Conservation (phyloP, 2,888 invertebrate species). For the Calameuta filiformis region DNA sequence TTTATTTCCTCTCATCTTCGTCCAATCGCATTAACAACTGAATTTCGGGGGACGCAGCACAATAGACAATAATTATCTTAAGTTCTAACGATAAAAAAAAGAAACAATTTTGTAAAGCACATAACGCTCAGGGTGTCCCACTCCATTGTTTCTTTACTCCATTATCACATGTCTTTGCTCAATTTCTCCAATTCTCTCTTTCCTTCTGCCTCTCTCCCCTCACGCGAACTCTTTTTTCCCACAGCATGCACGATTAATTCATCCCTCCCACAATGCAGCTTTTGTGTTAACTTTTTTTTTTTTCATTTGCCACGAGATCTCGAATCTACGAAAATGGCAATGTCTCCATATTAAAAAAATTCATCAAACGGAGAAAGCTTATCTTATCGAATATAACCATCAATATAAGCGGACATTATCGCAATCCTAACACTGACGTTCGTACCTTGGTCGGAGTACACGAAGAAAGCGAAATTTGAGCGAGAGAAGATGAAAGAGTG, state of each 20-base stretch:
- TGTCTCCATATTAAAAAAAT: neutral
- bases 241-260: neutral
- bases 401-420: neutral
- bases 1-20: conserved; percentile 32
- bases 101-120: conserved; percentile 48
- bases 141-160: conserved; percentile 7
- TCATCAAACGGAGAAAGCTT: neutral
- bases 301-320: neutral
- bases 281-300: neutral
- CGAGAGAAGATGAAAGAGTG: conserved; percentile 19
- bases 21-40: conserved; percentile 49
- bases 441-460: neutral
- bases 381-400: neutral
- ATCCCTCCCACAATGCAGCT: neutral
- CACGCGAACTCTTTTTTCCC: neutral
- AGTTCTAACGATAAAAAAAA: conserved; percentile 52
- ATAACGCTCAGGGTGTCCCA: conserved; percentile 1
- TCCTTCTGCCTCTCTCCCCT: neutral
- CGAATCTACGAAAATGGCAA: neutral
- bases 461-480: conserved; percentile 26
- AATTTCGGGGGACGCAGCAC: conserved; percentile 52
- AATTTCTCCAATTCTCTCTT: neutral
- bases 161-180: neutral
- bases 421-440: neutral
- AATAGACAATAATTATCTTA: conserved; percentile 52